Percentiles rank a stretch among this genome's conserved stretches.
phyloP scores from a whole-genome alignment of 1,140 invertebrate genomes.

The Eupristina koningsbergeri region DNA sequence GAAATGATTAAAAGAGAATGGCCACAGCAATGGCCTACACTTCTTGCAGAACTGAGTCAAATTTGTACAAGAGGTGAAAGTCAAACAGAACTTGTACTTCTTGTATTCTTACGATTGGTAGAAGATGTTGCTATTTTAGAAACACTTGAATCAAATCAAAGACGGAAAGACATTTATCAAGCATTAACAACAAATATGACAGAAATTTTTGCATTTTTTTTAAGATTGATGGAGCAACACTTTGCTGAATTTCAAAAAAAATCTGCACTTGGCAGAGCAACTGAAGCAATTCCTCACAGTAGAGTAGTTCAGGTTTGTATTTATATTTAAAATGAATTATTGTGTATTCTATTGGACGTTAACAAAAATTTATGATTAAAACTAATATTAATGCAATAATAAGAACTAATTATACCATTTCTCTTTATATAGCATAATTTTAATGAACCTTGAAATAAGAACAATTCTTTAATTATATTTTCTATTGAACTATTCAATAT shows the following conservation, averaged over 20 bases:
- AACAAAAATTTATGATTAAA: too few species aligned
- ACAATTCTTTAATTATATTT: too few species aligned
- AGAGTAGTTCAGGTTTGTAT: constrained; percentile 80
- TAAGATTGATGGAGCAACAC: constrained; percentile 84
- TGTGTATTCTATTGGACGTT: too few species aligned
- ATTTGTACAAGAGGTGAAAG: constrained; percentile 85
- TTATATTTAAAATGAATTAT: background rate
- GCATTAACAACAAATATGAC: constrained; percentile 88
- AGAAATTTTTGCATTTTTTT: constrained; percentile 89
- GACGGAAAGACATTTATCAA: constrained; percentile 91
- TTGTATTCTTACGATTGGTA: constrained; percentile 88
- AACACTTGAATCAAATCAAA: constrained; percentile 86
- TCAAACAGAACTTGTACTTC: constrained; percentile 89
- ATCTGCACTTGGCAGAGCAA: constrained; percentile 76
- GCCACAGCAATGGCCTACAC: constrained; percentile 94
- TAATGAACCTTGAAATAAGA: too few species aligned
- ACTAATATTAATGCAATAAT: too few species aligned
- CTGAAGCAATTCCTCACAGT: constrained; percentile 80
- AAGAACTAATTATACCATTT: too few species aligned
- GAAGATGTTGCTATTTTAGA: constrained; percentile 92
- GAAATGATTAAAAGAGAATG: constrained; percentile 96
- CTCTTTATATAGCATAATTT: too few species aligned
- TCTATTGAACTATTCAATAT: too few species aligned
- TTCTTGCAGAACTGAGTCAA: constrained; percentile 85
- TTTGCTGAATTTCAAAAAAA: constrained; percentile 81